Conservation (phyloP, 2,888 invertebrate species). For the Lasioglossum zephyrum region DNA sequence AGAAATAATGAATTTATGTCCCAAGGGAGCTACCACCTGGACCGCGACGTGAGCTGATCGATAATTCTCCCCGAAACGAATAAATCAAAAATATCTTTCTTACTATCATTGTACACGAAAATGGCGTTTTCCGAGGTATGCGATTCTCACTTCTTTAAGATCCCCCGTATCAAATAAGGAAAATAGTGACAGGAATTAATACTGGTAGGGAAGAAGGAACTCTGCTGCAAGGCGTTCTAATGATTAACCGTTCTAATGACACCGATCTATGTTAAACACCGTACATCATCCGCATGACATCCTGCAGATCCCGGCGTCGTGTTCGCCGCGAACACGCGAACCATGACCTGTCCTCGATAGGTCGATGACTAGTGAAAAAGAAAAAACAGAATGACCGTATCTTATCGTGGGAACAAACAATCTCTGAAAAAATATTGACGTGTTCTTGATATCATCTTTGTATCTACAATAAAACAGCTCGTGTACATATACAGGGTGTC, state of each 20-base stretch:
- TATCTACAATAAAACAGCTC: background rate
- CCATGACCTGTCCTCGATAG: slow-evolving; percentile 59
- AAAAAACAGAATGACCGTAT: slow-evolving; percentile 40
- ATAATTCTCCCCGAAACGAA: background rate
- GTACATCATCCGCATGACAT: slow-evolving; percentile 78
- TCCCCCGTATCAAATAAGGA: background rate
- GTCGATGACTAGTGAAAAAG: slow-evolving; percentile 48
- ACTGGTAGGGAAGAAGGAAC: slow-evolving; percentile 29
- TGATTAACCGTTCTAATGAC: slow-evolving; percentile 76
- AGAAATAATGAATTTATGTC: background rate
- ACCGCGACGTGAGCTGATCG: background rate
- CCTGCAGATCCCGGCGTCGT: slow-evolving; percentile 68
- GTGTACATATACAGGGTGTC: background rate
- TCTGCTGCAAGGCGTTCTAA: slow-evolving; percentile 70
- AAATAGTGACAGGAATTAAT: slow-evolving; percentile 28
- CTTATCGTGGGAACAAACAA: background rate
- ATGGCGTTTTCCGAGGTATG: background rate
- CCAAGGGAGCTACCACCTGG: background rate
- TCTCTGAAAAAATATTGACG: background rate
- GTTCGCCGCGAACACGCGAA: slow-evolving; percentile 62
- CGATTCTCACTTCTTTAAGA: slow-evolving; percentile 9
- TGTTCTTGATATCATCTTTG: background rate
- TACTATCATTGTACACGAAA: background rate
- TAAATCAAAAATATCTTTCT: background rate
- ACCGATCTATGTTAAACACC: slow-evolving; percentile 75